Evolutionary conservation across 2,797 vertebrate species (phyloP).

Genomic region (Avahi laniger): DNA sequence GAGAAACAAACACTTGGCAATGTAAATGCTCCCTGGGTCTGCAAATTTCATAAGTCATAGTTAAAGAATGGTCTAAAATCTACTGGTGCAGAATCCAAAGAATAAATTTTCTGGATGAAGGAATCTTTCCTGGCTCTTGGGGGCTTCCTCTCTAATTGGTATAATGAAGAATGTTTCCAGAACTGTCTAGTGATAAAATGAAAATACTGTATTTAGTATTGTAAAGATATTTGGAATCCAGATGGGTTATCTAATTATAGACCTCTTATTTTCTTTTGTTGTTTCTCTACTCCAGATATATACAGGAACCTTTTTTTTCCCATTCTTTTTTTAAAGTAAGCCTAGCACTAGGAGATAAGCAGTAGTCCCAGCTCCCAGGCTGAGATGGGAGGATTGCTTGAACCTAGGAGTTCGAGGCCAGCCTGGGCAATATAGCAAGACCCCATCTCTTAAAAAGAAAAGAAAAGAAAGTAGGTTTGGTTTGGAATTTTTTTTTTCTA

Average conservation of each 20-base stretch:
- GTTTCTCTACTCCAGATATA: not conserved
- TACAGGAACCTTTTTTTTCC: not conserved
- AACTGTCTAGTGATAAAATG: not conserved
- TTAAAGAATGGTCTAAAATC: conserved; percentile 33
- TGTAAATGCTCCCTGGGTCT: not conserved
- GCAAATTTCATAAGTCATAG: conserved; percentile 21
- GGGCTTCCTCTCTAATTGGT: not conserved
- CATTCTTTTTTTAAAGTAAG: not conserved
- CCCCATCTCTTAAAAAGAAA: too few relatives aligned
- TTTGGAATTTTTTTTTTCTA: not conserved
- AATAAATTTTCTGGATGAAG: not conserved
- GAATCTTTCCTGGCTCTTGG: not conserved
- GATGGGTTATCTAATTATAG: not conserved
- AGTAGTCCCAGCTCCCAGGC: too few relatives aligned
- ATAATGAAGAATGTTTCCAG: conserved; percentile 33
- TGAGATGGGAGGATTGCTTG: not conserved
- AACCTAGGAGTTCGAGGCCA: not conserved
- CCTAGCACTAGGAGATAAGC: too few relatives aligned
- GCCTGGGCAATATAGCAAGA: not conserved
- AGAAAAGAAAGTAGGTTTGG: not conserved
- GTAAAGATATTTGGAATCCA: conserved; percentile 33
- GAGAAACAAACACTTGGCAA: not conserved
- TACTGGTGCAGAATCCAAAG: not conserved
- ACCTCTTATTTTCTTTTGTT: conserved; percentile 16
- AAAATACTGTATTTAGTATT: not conserved